These are phyloP conservation scores for Caenorhabditis sp. DNA, from an alignment of 2,888 invertebrate genomes.

Conservation along the genomic window DNA sequence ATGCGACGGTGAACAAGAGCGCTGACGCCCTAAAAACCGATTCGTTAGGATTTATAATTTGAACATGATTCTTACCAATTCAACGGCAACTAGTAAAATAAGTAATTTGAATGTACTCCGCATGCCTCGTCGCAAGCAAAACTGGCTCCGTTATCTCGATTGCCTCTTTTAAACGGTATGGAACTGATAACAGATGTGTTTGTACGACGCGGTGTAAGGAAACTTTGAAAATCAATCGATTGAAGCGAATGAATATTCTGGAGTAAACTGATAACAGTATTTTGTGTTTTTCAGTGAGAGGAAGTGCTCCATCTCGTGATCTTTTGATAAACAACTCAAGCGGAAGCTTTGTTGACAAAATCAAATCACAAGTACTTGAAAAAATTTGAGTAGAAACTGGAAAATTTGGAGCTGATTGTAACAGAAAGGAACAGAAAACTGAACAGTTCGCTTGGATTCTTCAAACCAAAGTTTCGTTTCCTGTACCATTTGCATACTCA, in stretches of 20 bases:
- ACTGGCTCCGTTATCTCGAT: slow-evolving; percentile 30
- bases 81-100: slow-evolving; percentile 3
- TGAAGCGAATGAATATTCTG: neutral
- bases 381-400: neutral
- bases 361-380: neutral
- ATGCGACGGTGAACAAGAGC: neutral
- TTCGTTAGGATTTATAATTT: neutral
- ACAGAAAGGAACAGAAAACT: neutral
- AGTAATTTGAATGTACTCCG: slow-evolving; percentile 22
- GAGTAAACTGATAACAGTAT: neutral
- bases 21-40: slow-evolving; percentile 12
- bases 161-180: slow-evolving; percentile 35
- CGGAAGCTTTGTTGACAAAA: neutral
- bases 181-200: slow-evolving; percentile 44
- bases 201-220: slow-evolving; percentile 46
- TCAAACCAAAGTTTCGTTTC: slow-evolving; percentile 2
- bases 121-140: slow-evolving; percentile 33
- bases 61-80: slow-evolving; percentile 7
- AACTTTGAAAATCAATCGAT: slow-evolving; percentile 31
- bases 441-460: neutral
- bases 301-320: neutral
- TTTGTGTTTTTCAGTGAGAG: neutral
- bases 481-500: slow-evolving; percentile 39
- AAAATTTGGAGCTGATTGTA: neutral
- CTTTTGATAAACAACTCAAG: neutral